Evolutionary conservation across 1,140 invertebrate species (phyloP).

Genomic region (Drosophila littoralis): DNA sequence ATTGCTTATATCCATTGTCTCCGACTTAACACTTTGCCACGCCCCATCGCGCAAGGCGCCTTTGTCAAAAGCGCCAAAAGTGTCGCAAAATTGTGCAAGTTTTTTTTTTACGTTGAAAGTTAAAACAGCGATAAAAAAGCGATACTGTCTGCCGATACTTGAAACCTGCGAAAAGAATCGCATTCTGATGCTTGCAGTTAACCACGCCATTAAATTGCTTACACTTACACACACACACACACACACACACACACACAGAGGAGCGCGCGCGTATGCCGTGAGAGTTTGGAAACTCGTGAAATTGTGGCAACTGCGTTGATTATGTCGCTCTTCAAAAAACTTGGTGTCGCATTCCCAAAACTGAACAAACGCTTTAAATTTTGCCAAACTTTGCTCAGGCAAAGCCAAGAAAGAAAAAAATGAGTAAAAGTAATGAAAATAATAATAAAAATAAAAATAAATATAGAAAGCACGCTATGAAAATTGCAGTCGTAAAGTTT

Average conservation of each 20-base stretch:
- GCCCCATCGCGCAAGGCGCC: too few relatives aligned
- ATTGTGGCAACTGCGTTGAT: constrained; percentile 18
- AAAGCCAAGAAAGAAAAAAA: constrained; percentile 14
- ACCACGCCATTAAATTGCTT: too few relatives aligned
- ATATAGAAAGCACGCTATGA: constrained; percentile 47
- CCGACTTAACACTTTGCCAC: too few relatives aligned
- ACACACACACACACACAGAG: too few relatives aligned
- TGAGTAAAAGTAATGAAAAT: constrained; percentile 9
- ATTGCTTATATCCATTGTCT: too few relatives aligned
- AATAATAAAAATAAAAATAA: constrained; percentile 42
- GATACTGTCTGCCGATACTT: not conserved
- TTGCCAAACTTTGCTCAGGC: constrained; percentile 43
- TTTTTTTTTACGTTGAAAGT: not conserved
- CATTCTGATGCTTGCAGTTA: not conserved
- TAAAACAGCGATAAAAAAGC: not conserved
- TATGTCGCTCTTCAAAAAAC: constrained; percentile 4
- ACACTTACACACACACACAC: too few relatives aligned
- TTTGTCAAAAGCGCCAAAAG: too few relatives aligned
- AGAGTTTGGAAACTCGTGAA: not conserved
- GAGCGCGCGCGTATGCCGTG: too few relatives aligned
- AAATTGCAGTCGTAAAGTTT: constrained; percentile 77
- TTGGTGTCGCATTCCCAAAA: constrained; percentile 5
- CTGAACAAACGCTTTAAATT: constrained; percentile 58
- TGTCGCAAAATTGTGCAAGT: not conserved
- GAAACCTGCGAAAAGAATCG: not conserved